Evolutionary conservation across 2,113 vertebrate genomes (phyloP).

Genomic region (Pionites leucogaster): DNA sequence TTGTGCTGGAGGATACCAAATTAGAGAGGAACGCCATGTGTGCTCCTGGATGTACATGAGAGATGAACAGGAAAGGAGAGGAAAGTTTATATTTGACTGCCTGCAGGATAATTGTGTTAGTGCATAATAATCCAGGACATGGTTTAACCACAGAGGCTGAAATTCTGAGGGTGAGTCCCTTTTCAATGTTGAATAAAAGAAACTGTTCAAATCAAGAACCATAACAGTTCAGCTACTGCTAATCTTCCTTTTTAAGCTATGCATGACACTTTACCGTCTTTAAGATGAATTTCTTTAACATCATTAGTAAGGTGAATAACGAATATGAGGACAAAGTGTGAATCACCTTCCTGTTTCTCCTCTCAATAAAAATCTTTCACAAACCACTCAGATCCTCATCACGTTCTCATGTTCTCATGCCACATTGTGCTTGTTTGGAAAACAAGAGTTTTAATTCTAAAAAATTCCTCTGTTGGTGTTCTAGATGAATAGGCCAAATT

Average conservation of each 20-base stretch:
- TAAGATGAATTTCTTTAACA: neutral
- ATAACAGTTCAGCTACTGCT: neutral
- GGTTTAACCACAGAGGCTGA: neutral
- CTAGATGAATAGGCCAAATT: neutral
- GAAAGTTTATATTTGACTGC: neutral
- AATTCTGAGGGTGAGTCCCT: neutral
- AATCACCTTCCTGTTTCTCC: neutral
- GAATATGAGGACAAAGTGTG: neutral
- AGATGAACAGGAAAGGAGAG: neutral
- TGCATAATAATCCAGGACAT: neutral
- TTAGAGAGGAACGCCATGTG: neutral
- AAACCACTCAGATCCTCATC: neutral
- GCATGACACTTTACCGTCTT: neutral
- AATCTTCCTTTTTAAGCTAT: neutral
- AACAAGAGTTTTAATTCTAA: neutral
- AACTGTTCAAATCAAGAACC: neutral
- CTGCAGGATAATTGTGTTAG: neutral
- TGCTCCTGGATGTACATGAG: neutral
- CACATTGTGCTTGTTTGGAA: neutral
- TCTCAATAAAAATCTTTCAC: neutral
- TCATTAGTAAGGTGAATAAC: neutral
- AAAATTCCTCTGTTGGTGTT: neutral
- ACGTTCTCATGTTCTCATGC: neutral
- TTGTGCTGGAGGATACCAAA: neutral
- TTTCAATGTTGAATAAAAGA: neutral